Evolutionary conservation across 2,113 vertebrate genomes (phyloP).

Genomic region (Herpetotheres cachinnans): DNA sequence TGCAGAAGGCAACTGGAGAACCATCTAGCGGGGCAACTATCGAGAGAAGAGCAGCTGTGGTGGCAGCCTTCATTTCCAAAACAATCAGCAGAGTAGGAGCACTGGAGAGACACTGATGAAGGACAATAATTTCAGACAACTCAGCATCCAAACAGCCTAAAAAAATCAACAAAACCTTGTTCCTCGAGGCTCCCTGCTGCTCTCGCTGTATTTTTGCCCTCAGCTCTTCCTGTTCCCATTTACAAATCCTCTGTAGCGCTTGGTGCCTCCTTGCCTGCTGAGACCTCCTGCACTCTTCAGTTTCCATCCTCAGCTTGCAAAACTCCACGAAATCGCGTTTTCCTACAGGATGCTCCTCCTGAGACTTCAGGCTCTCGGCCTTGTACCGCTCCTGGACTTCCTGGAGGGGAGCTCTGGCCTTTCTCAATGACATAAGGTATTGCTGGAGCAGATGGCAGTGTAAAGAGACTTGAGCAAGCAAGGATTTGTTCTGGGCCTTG

Average conservation of each 20-base stretch:
- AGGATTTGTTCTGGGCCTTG: background rate
- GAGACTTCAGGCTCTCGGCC: background rate
- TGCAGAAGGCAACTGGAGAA: background rate
- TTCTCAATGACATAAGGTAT: background rate
- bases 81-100: background rate
- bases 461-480: background rate
- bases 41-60: background rate
- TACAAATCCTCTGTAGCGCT: background rate
- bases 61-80: background rate
- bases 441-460: slow-evolving; percentile 6
- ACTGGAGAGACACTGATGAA: background rate
- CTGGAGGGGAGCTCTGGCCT: slow-evolving; percentile 36
- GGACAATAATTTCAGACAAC: background rate
- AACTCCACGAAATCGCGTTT: background rate
- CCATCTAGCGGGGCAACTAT: background rate
- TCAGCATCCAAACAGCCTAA: background rate
- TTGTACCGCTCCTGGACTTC: slow-evolving; percentile 3
- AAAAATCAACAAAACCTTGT: background rate
- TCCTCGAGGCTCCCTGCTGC: background rate
- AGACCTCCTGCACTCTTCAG: background rate
- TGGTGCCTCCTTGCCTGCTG: background rate
- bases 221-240: slow-evolving; percentile 36
- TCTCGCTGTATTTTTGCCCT: background rate
- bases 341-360: background rate
- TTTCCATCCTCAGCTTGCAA: background rate